Base-by-base conservation (phyloP, 2,888 invertebrate genomes). In the Drosophila picticornis region DNA sequence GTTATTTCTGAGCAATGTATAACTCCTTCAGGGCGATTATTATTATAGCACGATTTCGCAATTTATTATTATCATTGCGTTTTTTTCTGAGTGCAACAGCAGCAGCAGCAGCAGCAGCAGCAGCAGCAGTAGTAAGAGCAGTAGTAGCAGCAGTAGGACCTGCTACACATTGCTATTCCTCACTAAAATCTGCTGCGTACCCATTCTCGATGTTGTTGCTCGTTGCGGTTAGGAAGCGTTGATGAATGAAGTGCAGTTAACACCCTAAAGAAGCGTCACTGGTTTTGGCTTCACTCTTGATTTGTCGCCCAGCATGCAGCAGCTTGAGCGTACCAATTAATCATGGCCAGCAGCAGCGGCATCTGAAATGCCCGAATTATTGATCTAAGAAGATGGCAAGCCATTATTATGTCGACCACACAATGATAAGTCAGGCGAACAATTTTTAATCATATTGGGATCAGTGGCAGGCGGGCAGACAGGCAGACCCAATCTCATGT, bases 241-340 rank as follows among this genome's bases (percentile, higher is more conserved):
- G 90, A 90, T 90, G 90, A 90, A 90, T 90, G 91, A 84, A 90
- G 88, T 91, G 88, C 86, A 88, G 90, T 90, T 91, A 90, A 79
- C 88, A 83, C 89, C 81, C 79, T 38, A n/a, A 63, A 83, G 81
- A 78, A 78, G 75, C 71, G 57, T 74, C 70, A 68, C 71, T 58
- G 72, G 60, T 55, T 46, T 72, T 72, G 72, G 68, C 67, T 75
- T 60, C 72, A 76, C 77, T 58, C 71, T 75, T 87, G 77, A 82
- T 80, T 88, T 85, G 71, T 76, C 71, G 57, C 65, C 52, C 27
- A 27, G 22, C 50, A 32, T 59, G 61, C 62, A 56, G 48, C 79
- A 62, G 64, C 75, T 75, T 75, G 71, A 71, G 80, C 70, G 64
- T 71, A 27, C 77, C 88, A 87, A 87, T 87, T 87, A 87, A 90